Percentiles rank a stretch among this genome's conserved stretches.
Evolutionary conservation across 2,113 vertebrate species (phyloP).

Genomic region (Microcebus murinus): DNA sequence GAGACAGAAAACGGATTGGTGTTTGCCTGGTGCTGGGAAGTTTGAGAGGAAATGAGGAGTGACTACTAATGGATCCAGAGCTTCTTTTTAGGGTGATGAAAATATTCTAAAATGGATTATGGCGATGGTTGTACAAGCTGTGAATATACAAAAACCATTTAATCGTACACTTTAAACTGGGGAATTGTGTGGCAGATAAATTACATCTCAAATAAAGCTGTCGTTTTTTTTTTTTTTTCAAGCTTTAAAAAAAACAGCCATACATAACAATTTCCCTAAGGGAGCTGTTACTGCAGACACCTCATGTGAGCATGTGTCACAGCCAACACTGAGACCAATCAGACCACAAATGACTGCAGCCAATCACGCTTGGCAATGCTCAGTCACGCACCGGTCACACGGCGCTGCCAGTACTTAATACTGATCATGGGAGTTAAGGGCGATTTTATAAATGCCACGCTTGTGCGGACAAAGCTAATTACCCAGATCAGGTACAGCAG

Average conservation of each 20-base stretch:
- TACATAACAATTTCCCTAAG: not conserved
- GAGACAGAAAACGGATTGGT: not conserved
- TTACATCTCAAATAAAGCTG: conserved; percentile 26
- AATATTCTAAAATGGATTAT: not conserved
- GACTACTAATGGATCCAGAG: not conserved
- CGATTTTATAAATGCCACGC: not conserved
- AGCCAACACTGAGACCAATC: not conserved
- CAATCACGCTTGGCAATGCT: not conserved
- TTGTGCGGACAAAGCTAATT: not conserved
- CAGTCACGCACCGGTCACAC: conserved; percentile 37
- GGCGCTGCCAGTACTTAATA: not conserved
- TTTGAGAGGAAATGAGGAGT: not conserved
- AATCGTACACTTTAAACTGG: not conserved
- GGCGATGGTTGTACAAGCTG: not conserved
- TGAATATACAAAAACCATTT: not conserved
- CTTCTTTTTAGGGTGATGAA: not conserved
- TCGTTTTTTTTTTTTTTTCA: not conserved
- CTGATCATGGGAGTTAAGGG: conserved; percentile 1
- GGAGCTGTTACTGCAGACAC: not conserved
- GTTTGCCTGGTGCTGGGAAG: not conserved
- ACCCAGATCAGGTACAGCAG: not conserved
- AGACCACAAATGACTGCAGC: conserved; percentile 27
- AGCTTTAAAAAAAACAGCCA: not conserved
- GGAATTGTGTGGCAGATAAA: not conserved
- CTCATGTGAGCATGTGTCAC: conserved; percentile 31